phyloP scores from a whole-genome alignment of 1,140 invertebrate species.

The Drusus annulatus region DNA sequence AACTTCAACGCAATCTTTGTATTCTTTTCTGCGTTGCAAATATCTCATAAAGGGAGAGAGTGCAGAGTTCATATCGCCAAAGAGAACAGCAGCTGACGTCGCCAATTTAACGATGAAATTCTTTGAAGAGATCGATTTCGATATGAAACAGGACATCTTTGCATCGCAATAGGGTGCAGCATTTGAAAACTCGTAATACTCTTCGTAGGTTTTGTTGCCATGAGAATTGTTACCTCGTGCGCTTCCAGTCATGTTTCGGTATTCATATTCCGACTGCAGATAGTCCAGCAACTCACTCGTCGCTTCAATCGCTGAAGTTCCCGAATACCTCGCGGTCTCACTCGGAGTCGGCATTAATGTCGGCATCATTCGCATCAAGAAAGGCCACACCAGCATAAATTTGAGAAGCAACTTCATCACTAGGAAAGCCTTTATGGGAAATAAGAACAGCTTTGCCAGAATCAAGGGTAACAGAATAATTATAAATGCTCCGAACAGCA shows the following conservation, averaged over 20 bases:
- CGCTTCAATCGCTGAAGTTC: constrained; percentile 12
- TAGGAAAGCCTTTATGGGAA: constrained; percentile 51
- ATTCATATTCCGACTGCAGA: constrained; percentile 16
- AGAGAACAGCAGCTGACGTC: constrained; percentile 32
- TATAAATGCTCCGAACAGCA: constrained; percentile 50
- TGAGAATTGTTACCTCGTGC: background rate
- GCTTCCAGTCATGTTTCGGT: constrained; percentile 33
- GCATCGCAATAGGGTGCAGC: constrained; percentile 37
- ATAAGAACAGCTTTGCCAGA: constrained; percentile 49
- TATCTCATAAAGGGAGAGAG: constrained; percentile 34
- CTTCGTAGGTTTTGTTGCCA: background rate
- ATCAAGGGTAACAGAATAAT: constrained; percentile 49
- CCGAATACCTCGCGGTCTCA: constrained; percentile 27
- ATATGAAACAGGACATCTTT: constrained; percentile 50
- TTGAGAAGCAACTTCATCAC: constrained; percentile 51
- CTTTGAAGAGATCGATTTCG: constrained; percentile 32
- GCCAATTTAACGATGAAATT: constrained; percentile 43
- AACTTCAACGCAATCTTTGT: constrained; percentile 48
- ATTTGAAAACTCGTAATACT: background rate
- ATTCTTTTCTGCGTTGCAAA: constrained; percentile 46
- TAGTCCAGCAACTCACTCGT: constrained; percentile 32
- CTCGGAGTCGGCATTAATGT: background rate
- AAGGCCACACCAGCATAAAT: constrained; percentile 47
- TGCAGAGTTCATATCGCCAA: constrained; percentile 18
- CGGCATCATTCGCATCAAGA: constrained; percentile 39